Percentiles rank a stretch among this genome's conserved stretches.
Conservation (phyloP, 2,113 vertebrate genomes). For the Lasiurus borealis region DNA sequence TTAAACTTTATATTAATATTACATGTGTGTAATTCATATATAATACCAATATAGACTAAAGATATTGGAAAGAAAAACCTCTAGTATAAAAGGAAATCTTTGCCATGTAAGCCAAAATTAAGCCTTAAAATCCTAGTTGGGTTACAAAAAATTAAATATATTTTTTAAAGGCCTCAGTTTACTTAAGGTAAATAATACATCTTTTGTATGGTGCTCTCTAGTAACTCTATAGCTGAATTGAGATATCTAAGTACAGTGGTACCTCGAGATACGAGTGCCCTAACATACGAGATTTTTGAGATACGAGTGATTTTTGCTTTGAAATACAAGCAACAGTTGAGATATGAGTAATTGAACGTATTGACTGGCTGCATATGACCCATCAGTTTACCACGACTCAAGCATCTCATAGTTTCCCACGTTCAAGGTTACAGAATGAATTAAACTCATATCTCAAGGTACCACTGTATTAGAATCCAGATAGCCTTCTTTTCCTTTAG, state of each 20-base stretch:
- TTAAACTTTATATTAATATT: neutral
- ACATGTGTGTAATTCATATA: neutral
- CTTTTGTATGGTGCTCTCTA: neutral
- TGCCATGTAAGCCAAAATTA: neutral
- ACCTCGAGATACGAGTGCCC: too few species aligned
- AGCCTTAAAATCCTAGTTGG: neutral
- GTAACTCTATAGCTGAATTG: neutral
- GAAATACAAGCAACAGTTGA: too few species aligned
- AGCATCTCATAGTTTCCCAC: too few species aligned
- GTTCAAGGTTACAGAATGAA: too few species aligned
- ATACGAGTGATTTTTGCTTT: too few species aligned
- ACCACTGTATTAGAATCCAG: too few species aligned
- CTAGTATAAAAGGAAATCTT: neutral
- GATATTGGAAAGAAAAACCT: neutral
- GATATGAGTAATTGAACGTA: too few species aligned
- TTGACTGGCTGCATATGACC: too few species aligned
- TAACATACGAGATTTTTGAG: too few species aligned
- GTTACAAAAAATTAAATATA: neutral
- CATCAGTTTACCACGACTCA: too few species aligned
- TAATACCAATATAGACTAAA: neutral
- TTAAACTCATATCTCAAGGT: too few species aligned
- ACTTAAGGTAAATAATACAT: neutral
- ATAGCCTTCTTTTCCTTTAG: neutral
- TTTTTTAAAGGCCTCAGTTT: neutral
- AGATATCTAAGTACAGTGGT: too few species aligned